phyloP scores from a whole-genome alignment of 2,797 vertebrate genomes.

The Bufotes viridis region DNA sequence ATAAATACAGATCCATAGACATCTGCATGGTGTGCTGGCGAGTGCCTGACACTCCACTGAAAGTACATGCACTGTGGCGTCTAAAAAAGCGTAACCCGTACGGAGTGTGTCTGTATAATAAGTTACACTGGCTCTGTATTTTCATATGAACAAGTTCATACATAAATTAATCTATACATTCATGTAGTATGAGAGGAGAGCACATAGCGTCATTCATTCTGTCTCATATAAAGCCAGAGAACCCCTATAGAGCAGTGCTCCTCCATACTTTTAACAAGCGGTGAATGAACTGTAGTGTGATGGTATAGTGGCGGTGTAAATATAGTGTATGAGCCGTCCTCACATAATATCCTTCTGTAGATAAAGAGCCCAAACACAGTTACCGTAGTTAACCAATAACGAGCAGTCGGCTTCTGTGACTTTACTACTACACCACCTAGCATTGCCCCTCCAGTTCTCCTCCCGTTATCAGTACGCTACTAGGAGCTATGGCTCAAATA shows the following conservation, averaged over 20 bases:
- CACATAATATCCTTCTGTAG: constrained; percentile 17
- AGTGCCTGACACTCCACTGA: no score
- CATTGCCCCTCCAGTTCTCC: not conserved
- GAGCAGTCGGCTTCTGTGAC: not conserved
- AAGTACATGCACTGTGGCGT: no score
- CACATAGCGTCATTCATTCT: not conserved
- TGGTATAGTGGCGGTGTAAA: not conserved
- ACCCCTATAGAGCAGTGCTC: not conserved
- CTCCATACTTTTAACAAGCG: not conserved
- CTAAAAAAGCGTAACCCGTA: not conserved
- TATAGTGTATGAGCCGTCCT: constrained; percentile 11
- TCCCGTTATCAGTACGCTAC: no score
- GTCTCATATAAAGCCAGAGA: not conserved
- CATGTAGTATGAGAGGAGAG: not conserved
- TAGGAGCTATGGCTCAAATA: not conserved
- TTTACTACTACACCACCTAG: not conserved
- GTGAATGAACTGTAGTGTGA: not conserved
- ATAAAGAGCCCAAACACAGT: constrained; percentile 37
- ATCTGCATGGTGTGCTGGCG: no score
- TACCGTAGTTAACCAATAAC: not conserved
- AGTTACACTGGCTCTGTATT: no score
- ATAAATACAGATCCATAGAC: no score
- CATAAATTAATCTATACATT: not conserved
- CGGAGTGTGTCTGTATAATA: not conserved
- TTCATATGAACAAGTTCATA: no score